Base-by-base conservation (phyloP, 2,888 invertebrate species). In the Calliphora vomitoria region DNA sequence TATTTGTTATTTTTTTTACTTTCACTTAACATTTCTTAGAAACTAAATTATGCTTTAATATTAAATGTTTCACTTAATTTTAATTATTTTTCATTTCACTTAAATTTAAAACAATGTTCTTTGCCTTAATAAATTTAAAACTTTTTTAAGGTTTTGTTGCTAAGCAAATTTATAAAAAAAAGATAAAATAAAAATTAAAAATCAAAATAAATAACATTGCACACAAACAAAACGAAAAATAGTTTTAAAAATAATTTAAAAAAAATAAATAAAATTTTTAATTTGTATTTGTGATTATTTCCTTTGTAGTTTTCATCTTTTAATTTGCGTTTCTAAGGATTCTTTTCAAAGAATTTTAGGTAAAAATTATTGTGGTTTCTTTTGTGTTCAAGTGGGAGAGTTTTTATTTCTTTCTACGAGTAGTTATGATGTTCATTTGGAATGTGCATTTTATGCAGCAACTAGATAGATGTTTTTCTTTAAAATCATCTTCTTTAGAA, bases 381-480 rank as follows among this genome's bases (percentile, higher is more conserved):
- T 76, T 64, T 60, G n/a, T 58, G 20, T 75, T 75, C 58, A 50
- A 20, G 69, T 83, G 83, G 69, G 62, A 64, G 60, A 72, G 44
- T 41, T 41, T 35, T 62, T 82, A 18, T 47, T 82, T 66, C 60
- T 41, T 15, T 82, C 58, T 58, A 74, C 47, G 58, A 66, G n/a
- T 50, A n/a, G n/a, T n/a, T n/a, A 25, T 47, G 47, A 53, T 75
- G 44, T 66, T 53, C n/a, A 15, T 79, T 80, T 87, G 87, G 87
- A 87, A 87, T 87, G 87, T 82, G 87, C 87, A 85, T 79, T 79
- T 79, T 44, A 66, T 85, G 69, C 76, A 87, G 66, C 87, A 79
- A 75, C 35, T 31, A 80, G 74, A 75, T 31, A 80, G 74, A 75
- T 75, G 69, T 71, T 60, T 74, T 76, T 6, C 3, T 6, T 35